phyloP scores from a whole-genome alignment of 2,797 vertebrate genomes.

The Chromis chromis region DNA sequence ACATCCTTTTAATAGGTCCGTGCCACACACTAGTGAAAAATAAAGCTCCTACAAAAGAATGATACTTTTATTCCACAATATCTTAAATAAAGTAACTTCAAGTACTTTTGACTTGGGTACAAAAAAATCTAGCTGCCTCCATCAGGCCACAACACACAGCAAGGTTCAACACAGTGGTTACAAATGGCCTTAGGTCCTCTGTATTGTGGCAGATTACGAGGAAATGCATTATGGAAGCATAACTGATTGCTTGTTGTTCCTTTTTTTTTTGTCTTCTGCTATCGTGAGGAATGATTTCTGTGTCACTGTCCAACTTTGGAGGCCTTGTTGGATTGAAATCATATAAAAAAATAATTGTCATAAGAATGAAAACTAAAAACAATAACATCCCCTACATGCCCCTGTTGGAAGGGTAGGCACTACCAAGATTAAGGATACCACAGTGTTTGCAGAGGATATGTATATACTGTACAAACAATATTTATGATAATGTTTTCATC shows the following conservation, averaged over 20 bases:
- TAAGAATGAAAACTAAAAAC: constrained; percentile 86
- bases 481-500: constrained; percentile 92
- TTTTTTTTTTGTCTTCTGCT: constrained; percentile 80
- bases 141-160: constrained; percentile 97
- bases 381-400: constrained; percentile 98
- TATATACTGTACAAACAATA: constrained; percentile 98
- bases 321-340: constrained; percentile 95
- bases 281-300: constrained; percentile 86
- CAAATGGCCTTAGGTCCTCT: constrained; percentile 92
- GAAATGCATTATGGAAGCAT: constrained; percentile 88
- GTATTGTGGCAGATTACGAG: constrained; percentile 90
- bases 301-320: constrained; percentile 90
- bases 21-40: constrained; percentile 99
- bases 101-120: constrained; percentile 99
- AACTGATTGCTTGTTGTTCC: constrained; percentile 76
- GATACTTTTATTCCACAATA: constrained; percentile 99
- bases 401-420: constrained; percentile 99
- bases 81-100: constrained; percentile 99
- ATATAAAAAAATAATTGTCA: constrained; percentile 87
- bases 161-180: constrained; percentile 98
- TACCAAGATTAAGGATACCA: constrained; percentile 99
- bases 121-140: constrained; percentile 98
- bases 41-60: constrained; percentile 99
- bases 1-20: constrained; percentile 99
- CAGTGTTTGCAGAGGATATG: constrained; percentile 99